Percentiles rank a stretch among this genome's conserved stretches.
Conservation (phyloP, 2,888 invertebrate species). For the Chymomyza amoena region DNA sequence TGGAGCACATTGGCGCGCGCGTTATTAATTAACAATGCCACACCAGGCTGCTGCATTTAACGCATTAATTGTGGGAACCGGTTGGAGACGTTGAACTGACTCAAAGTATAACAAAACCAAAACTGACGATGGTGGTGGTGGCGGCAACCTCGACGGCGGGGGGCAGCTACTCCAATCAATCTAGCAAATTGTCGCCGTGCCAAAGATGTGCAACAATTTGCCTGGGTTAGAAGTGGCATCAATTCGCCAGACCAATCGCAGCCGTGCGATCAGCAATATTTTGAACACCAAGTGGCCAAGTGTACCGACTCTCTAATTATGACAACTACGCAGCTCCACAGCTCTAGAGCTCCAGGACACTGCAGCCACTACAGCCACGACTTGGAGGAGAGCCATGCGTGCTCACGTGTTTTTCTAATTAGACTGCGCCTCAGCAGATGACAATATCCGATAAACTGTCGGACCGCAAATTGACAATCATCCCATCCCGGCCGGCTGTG, state of each 20-base stretch:
- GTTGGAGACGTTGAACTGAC: conserved; percentile 24
- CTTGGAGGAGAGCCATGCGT: conserved; percentile 43
- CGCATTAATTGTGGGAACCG: conserved; percentile 67
- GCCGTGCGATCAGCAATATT: conserved; percentile 23
- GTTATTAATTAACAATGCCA: conserved; percentile 73
- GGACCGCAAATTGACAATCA: conserved; percentile 73
- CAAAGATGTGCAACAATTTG: conserved; percentile 21
- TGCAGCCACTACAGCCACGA: background rate
- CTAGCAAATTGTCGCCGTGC: conserved; percentile 71
- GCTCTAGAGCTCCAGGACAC: background rate
- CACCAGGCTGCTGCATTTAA: conserved; percentile 68
- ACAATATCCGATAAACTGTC: conserved; percentile 60
- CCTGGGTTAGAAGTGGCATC: background rate
- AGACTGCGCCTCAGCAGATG: conserved; percentile 52
- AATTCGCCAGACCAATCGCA: conserved; percentile 5
- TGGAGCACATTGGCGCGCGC: conserved; percentile 33
- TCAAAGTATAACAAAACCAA: background rate
- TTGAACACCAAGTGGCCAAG: conserved; percentile 31
- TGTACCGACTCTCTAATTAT: conserved; percentile 58
- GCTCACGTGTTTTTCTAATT: conserved; percentile 71
- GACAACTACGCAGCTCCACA: conserved; percentile 60
- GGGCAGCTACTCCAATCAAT: conserved; percentile 63
- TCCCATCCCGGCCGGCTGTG: conserved; percentile 33
- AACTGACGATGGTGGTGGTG: background rate
- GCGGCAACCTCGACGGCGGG: too few species aligned